Evolutionary conservation across 2,797 vertebrate species (phyloP).

Genomic region (Trachops cirrhosus): DNA sequence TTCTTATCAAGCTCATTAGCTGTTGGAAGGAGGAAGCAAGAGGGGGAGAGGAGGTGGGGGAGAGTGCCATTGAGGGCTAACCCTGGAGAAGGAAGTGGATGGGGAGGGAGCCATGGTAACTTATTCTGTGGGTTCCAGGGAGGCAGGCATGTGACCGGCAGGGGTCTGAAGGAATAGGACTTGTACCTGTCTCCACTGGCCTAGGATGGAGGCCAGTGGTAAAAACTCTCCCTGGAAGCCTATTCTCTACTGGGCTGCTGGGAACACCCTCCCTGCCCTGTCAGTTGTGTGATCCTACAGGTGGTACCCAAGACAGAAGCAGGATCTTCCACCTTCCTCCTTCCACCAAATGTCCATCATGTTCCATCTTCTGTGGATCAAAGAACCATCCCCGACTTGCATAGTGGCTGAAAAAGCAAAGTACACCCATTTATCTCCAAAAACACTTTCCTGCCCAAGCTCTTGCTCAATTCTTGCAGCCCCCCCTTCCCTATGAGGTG

Average conservation of each 20-base stretch:
- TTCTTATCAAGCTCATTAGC: conserved; percentile 86
- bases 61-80: background rate
- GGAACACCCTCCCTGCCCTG: background rate
- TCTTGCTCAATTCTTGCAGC: background rate
- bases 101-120: background rate
- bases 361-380: background rate
- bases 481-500: background rate
- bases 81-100: background rate
- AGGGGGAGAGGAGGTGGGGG: background rate
- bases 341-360: background rate
- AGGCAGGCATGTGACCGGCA: fast-evolving
- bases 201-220: background rate
- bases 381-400: background rate
- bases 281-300: background rate
- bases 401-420: background rate
- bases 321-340: background rate
- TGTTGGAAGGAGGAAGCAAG: conserved; percentile 42
- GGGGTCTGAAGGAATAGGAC: background rate
- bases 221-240: background rate
- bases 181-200: background rate
- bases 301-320: background rate
- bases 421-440: background rate
- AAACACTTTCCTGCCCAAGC: background rate
- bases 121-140: background rate
- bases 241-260: background rate